Percentiles rank a stretch among this genome's conserved stretches.
Evolutionary conservation across 2,888 invertebrate genomes (phyloP).

Genomic region (Gymnoscelis rufifasciata): DNA sequence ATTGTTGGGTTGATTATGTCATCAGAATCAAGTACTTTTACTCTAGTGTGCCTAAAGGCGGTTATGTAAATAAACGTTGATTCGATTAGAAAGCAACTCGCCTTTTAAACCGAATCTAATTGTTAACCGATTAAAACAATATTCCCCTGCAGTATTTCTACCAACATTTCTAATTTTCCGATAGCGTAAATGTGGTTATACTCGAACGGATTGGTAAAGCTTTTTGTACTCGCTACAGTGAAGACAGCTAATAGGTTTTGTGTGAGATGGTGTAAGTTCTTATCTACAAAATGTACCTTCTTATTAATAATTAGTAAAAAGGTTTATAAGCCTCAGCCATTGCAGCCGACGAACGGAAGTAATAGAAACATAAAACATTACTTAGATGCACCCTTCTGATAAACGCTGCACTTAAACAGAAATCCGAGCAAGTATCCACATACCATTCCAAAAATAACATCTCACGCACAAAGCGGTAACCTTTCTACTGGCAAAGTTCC

Average conservation of each 20-base stretch:
- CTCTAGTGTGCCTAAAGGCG: neutral
- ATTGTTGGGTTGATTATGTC: conserved; percentile 11
- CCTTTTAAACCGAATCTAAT: conserved; percentile 3
- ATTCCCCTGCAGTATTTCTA: neutral
- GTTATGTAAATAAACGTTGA: conserved; percentile 10
- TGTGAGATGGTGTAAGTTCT: no score
- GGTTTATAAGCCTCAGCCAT: neutral
- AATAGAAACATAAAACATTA: conserved; percentile 44
- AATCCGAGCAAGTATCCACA: conserved; percentile 45
- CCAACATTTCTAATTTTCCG: neutral
- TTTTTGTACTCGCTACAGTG: neutral
- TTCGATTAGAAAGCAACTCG: conserved; percentile 11
- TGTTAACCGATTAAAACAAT: no score
- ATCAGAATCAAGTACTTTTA: conserved; percentile 1
- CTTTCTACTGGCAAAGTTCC: conserved; percentile 32
- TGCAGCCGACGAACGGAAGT: conserved; percentile 33
- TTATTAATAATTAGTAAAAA: no score
- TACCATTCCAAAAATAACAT: conserved; percentile 62
- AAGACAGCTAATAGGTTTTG: neutral
- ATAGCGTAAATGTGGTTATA: neutral
- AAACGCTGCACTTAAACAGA: conserved; percentile 62
- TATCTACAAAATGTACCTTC: no score
- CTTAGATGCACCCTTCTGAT: conserved; percentile 58
- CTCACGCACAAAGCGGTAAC: conserved; percentile 37
- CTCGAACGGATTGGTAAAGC: neutral